These are phyloP conservation scores for Brachionus rotundiformis DNA, from an alignment of 1,140 invertebrate genomes.

Conservation along the genomic window DNA sequence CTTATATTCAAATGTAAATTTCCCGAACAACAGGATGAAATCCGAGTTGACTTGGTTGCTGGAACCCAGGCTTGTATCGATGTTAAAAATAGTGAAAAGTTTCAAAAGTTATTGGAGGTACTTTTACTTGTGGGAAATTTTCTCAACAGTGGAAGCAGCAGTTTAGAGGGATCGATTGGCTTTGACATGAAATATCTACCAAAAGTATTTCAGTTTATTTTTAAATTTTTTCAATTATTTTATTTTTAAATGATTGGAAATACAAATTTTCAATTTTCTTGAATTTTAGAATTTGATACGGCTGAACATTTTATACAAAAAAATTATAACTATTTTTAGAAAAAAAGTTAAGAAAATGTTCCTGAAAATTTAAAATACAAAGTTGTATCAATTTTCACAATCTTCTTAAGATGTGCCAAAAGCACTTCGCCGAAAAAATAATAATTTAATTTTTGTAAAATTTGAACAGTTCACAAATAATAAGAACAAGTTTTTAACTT, in stretches of 20 bases:
- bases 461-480: no score
- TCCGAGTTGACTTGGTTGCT: conserved; percentile 77
- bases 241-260: no score
- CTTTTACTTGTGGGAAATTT: conserved; percentile 88
- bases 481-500: no score
- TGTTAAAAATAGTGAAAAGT: conserved; percentile 83
- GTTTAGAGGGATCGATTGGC: conserved; percentile 83
- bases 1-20: conserved; percentile 85
- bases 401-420: no score
- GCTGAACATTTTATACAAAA: no score
- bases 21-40: conserved; percentile 66
- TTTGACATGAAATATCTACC: conserved; percentile 94
- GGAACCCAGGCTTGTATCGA: conserved; percentile 93
- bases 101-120: conserved; percentile 83
- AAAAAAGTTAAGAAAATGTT: no score
- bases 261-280: no score
- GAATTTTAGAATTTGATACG: no score
- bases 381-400: no score
- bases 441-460: conserved; percentile 7
- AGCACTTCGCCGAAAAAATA: no score
- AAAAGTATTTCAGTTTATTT: conserved; percentile 71
- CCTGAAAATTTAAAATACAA: no score
- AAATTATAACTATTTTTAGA: background rate
- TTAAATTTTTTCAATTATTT: background rate
- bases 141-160: conserved; percentile 89